These are phyloP conservation scores for Alviniconcha marisindica DNA, from an alignment of 1,140 invertebrate genomes.

Conservation along the genomic window DNA sequence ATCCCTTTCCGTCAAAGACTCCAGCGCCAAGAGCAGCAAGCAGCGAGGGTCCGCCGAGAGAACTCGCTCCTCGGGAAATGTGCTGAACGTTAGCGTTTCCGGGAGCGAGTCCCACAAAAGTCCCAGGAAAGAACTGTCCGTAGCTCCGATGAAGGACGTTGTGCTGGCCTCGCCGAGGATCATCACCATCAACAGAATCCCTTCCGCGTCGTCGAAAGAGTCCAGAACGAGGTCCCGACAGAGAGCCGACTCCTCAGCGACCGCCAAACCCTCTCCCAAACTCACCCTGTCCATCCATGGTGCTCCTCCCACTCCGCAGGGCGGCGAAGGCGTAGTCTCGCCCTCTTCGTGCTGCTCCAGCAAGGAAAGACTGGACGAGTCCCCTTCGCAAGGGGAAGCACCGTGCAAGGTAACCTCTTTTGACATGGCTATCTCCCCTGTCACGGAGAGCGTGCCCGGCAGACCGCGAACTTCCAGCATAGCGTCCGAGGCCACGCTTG, in stretches of 20 bases:
- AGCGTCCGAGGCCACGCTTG: neutral
- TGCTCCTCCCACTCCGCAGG: neutral
- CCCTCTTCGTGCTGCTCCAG: neutral
- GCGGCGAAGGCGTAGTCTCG: neutral
- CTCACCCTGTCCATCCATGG: neutral
- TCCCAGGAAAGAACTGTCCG: neutral
- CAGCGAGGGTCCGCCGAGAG: neutral
- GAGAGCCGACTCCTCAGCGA: neutral
- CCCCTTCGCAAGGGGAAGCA: neutral
- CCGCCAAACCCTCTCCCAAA: neutral
- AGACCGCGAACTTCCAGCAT: neutral
- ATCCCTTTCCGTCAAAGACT: neutral
- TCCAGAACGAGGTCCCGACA: neutral
- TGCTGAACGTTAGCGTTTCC: neutral
- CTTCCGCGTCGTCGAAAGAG: neutral
- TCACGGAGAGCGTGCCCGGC: neutral
- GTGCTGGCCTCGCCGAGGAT: neutral
- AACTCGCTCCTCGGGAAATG: neutral
- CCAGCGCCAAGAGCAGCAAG: neutral
- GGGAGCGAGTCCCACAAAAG: neutral
- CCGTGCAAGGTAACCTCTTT: neutral
- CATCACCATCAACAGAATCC: conserved; percentile 28
- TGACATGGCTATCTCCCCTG: conserved; percentile 5
- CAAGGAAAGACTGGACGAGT: neutral
- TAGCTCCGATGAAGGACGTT: neutral